These are phyloP conservation scores for Acanthosepion esculentum DNA, from an alignment of 2,888 invertebrate species.

Conservation along the genomic window DNA sequence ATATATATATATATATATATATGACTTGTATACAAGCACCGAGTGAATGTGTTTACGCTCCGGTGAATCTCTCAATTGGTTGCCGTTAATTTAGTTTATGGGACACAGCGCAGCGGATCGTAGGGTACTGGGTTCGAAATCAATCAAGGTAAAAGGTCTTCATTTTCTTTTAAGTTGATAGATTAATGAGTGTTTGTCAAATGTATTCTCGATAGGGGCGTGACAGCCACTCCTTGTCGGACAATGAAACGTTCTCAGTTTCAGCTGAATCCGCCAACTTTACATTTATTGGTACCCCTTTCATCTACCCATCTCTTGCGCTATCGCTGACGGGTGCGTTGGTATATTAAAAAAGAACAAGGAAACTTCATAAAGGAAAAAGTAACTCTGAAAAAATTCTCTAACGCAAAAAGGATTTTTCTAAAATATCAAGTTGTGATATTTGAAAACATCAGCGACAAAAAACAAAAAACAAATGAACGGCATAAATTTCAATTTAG, in stretches of 20 bases:
- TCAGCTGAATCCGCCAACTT: neutral
- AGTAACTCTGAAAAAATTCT: no score
- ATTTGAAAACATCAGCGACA: no score
- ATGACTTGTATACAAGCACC: neutral
- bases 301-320: neutral
- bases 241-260: neutral
- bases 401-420: no score
- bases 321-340: no score
- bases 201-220: neutral
- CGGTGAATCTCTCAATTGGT: neutral
- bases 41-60: neutral
- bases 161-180: neutral
- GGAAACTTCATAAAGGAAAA: no score
- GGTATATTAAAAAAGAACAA: no score
- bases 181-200: neutral
- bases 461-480: no score
- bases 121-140: neutral
- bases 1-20: no score
- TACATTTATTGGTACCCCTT: neutral
- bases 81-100: neutral
- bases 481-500: no score
- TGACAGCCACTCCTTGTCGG: neutral
- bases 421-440: no score
- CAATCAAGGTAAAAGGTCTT: neutral
- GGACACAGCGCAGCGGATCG: neutral